Evolutionary conservation across 2,797 vertebrate species (phyloP).

Genomic region (Acrossocheilus fasciatus): DNA sequence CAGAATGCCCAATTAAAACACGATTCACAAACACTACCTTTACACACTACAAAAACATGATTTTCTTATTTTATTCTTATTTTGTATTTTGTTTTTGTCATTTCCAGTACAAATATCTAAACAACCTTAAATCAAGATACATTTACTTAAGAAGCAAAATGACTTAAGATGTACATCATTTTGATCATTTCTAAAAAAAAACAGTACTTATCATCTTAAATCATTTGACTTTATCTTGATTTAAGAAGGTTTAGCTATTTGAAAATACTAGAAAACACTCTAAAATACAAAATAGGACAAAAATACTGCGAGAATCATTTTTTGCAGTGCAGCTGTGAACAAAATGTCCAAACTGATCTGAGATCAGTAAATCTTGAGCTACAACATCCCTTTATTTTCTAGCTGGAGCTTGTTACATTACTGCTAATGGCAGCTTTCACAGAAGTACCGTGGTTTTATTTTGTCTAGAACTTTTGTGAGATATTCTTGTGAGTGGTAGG

Average conservation of each 20-base stretch:
- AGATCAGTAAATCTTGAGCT: constrained; percentile 16
- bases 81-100: neutral
- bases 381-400: constrained; percentile 49
- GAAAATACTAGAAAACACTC: neutral
- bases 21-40: constrained; percentile 7
- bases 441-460: constrained; percentile 42
- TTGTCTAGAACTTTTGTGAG: constrained; percentile 68
- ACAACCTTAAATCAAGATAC: neutral
- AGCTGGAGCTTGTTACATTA: constrained; percentile 30
- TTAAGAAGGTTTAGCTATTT: neutral
- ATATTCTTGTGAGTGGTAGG: constrained; percentile 69
- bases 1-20: constrained; percentile 2
- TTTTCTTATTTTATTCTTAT: neutral
- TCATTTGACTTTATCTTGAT: neutral
- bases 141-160: neutral
- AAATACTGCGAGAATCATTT: neutral
- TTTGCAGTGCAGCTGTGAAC: neutral
- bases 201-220: too few relatives aligned
- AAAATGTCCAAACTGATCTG: constrained; percentile 4
- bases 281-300: neutral
- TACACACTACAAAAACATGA: neutral
- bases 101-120: neutral
- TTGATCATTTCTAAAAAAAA: neutral
- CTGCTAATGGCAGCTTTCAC: constrained; percentile 46
- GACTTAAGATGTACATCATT: neutral